Conservation (phyloP, 2,113 vertebrate species). For the Hylia prasina region DNA sequence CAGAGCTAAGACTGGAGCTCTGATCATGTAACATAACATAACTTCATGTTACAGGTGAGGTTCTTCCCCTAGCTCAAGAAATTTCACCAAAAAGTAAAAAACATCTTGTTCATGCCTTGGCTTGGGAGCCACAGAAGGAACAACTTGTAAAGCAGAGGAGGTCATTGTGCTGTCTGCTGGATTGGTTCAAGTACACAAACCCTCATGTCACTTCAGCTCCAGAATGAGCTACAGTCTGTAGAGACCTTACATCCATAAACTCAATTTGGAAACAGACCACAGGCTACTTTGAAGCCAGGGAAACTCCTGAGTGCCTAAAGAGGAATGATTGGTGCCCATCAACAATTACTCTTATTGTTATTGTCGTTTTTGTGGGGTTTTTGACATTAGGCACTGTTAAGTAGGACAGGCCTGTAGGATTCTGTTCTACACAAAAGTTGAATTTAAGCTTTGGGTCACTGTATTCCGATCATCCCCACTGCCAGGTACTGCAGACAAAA, state of each 20-base stretch:
- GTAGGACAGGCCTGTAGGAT: neutral
- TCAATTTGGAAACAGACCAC: neutral
- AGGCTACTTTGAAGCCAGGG: neutral
- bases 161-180: neutral
- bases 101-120: neutral
- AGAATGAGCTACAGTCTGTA: neutral
- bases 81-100: neutral
- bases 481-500: neutral
- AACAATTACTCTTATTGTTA: neutral
- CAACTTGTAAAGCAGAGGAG: neutral
- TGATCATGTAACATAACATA: neutral
- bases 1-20: neutral
- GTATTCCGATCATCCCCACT: neutral
- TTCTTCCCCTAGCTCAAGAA: neutral
- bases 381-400: neutral
- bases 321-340: neutral
- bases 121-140: neutral
- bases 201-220: fast-evolving
- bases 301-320: neutral
- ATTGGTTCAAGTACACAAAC: neutral
- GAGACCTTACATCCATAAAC: neutral
- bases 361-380: neutral
- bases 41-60: neutral
- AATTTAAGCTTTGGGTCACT: neutral
- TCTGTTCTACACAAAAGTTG: neutral